These are phyloP conservation scores for Gila orcuttii DNA, from an alignment of 2,113 vertebrate species.

Conservation along the genomic window DNA sequence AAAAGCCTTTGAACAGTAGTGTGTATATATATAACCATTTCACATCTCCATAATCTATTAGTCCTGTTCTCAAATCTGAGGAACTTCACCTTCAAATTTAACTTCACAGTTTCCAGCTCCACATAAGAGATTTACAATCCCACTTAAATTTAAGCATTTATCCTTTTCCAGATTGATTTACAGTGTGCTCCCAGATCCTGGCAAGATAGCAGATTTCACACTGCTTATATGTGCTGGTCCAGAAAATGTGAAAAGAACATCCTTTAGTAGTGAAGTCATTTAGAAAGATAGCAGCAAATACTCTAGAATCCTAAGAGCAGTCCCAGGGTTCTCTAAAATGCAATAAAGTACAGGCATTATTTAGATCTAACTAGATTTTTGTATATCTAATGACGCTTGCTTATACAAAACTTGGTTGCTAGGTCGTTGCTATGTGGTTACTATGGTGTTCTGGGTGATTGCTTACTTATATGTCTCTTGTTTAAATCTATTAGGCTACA, in stretches of 20 bases:
- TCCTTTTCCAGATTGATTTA: constrained; percentile 1
- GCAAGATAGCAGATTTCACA: neutral
- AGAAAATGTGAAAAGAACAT: constrained; percentile 19
- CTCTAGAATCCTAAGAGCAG: neutral
- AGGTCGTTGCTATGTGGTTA: neutral
- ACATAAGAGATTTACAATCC: neutral
- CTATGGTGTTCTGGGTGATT: neutral
- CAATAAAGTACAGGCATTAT: neutral
- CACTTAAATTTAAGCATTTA: neutral
- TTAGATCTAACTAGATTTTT: neutral
- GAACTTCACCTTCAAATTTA: neutral
- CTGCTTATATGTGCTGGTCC: neutral
- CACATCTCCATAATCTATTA: neutral
- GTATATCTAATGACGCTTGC: neutral
- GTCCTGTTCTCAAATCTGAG: neutral
- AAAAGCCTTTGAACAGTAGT: neutral
- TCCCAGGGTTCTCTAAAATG: neutral
- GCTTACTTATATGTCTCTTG: neutral
- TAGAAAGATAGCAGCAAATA: constrained; percentile 4
- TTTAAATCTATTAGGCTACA: neutral
- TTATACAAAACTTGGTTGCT: neutral
- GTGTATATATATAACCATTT: neutral
- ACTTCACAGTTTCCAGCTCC: neutral
- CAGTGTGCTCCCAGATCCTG: neutral
- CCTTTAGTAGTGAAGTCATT: constrained; percentile 10